These are phyloP conservation scores for Lacerta viridis DNA, from an alignment of 2,797 vertebrate species.

Conservation along the genomic window DNA sequence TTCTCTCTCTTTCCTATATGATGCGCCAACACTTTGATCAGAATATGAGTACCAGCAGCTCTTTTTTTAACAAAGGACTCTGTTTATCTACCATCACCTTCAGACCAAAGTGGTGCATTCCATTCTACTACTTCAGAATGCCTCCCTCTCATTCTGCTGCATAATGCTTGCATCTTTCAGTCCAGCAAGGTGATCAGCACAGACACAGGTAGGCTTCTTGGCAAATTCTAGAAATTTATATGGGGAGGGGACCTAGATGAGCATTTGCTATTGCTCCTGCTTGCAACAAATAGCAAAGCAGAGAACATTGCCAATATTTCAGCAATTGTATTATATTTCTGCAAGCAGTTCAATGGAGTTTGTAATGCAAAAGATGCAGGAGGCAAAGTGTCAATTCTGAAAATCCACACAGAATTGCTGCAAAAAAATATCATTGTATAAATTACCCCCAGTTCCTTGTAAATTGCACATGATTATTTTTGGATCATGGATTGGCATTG, in stretches of 20 bases:
- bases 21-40: no score
- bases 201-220: neutral
- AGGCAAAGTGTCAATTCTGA: neutral
- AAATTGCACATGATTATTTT: neutral
- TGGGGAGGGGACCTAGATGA: no score
- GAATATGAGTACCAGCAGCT: no score
- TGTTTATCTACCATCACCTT: neutral
- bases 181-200: neutral
- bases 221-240: neutral
- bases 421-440: neutral
- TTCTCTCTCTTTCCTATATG: no score
- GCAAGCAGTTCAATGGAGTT: neutral
- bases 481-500: neutral
- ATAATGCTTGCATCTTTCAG: neutral
- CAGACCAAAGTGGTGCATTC: neutral
- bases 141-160: neutral
- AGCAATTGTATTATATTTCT: neutral
- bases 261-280: neutral
- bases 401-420: neutral
- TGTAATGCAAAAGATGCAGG: neutral
- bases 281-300: neutral
- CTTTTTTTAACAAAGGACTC: no score
- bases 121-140: neutral
- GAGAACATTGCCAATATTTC: neutral
- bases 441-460: neutral